A percentile compares a stretch with the other conserved stretches of the same genome.
These are phyloP conservation scores for Lordiphosa stackelbergi DNA, from an alignment of 1,140 invertebrate species.

Conservation along the genomic window DNA sequence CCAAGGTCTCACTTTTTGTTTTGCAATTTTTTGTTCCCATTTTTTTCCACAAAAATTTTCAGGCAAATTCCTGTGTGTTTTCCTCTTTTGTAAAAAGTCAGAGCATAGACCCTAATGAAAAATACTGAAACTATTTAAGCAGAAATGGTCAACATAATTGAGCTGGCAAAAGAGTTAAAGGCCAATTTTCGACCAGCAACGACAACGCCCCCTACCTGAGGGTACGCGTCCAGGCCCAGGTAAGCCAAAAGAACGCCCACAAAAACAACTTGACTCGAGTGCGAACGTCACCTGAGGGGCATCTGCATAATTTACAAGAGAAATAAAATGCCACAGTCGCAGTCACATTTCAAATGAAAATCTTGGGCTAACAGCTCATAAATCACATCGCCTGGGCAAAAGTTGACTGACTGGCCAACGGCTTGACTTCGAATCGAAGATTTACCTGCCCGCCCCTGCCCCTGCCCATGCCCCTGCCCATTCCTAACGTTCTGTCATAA, in stretches of 20 bases:
- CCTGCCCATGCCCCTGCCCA: slow-evolving; percentile 22
- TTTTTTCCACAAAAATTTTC: neutral
- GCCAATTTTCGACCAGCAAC: slow-evolving; percentile 23
- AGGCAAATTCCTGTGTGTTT: slow-evolving; percentile 8
- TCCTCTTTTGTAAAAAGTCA: slow-evolving; percentile 53
- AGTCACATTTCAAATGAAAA: slow-evolving; percentile 67
- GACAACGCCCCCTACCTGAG: slow-evolving; percentile 36
- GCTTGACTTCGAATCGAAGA: slow-evolving; percentile 47
- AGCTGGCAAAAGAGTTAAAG: slow-evolving; percentile 63
- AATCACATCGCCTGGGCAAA: slow-evolving; percentile 50
- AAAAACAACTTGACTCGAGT: slow-evolving; percentile 71
- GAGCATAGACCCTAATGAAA: slow-evolving; percentile 32
- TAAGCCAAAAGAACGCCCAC: slow-evolving; percentile 55
- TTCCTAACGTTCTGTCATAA: slow-evolving; percentile 35
- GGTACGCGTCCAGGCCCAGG: slow-evolving; percentile 9
- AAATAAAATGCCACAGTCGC: slow-evolving; percentile 26
- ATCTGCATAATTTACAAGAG: slow-evolving; percentile 64
- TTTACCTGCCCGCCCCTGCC: slow-evolving; percentile 33
- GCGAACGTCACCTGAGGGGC: slow-evolving; percentile 35
- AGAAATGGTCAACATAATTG: slow-evolving; percentile 68
- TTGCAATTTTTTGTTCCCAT: neutral
- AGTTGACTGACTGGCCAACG: slow-evolving; percentile 62
- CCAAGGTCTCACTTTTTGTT: too few species aligned
- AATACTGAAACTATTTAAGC: slow-evolving; percentile 59
- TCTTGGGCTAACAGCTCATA: slow-evolving; percentile 59